Evolutionary conservation across 2,113 vertebrate species (phyloP).

Genomic region (Sminthopsis crassicaudata): DNA sequence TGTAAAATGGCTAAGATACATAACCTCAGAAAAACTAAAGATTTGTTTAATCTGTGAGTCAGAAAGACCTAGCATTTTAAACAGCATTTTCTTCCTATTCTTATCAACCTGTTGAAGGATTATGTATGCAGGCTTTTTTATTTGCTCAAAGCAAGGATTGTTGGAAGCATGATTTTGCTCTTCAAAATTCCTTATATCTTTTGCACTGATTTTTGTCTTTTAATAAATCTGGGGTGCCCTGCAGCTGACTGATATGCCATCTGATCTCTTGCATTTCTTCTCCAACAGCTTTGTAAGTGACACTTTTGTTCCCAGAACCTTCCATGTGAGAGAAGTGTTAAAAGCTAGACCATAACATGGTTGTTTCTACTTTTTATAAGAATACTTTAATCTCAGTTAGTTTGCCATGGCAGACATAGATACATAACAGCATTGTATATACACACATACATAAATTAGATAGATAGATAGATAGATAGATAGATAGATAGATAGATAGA

Average conservation of each 20-base stretch:
- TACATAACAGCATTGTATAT: neutral
- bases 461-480: too few species aligned
- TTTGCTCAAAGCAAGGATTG: conserved; percentile 1
- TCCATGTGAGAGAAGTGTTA: neutral
- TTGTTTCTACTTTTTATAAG: neutral
- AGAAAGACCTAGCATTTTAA: neutral
- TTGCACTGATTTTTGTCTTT: conserved; percentile 14
- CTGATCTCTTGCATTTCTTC: neutral
- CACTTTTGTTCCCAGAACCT: neutral
- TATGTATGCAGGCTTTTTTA: conserved; percentile 1
- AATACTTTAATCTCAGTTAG: neutral
- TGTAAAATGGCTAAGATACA: conserved; percentile 41
- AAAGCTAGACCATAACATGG: too few species aligned
- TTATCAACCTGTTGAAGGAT: neutral
- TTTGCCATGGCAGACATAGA: neutral
- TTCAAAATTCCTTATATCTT: neutral
- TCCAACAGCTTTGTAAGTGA: neutral
- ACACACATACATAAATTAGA: too few species aligned
- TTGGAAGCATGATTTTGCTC: neutral
- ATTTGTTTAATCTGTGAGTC: neutral
- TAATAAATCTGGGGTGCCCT: neutral
- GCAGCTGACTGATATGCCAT: neutral
- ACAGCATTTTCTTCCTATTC: neutral
- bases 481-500: too few species aligned
- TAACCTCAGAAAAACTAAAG: conserved; percentile 22